Base-by-base conservation (phyloP, 1,140 invertebrate species). In the Spodoptera frugiperda region DNA sequence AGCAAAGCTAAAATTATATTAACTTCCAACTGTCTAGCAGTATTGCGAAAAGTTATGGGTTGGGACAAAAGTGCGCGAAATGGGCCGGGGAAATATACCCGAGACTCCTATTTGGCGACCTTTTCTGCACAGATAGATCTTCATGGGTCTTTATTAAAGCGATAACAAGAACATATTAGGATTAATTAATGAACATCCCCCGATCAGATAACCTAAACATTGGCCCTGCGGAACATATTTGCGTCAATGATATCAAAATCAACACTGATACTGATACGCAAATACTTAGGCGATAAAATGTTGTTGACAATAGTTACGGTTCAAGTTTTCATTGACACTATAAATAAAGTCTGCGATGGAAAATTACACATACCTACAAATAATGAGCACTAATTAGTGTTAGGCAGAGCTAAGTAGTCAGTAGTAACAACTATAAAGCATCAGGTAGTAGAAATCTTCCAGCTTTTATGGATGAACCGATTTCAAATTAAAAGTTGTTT, bases 241-340 rank as follows among this genome's bases (percentile, higher is more conserved):
- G 84, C 90, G 89, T 92, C 90, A 92, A 87, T 71, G 59, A 78
- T 82, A 77, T 80, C 65, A 78, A 81, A 78, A 78, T 72, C 61
- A 81, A 76, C 48, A 74, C 25, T 53, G 53, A 67, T 48, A 59
- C 46, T 73, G 70, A 78, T 68, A 74, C 61, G 46, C 21, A 70
- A 68, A 68, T 48, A 39, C 21, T 51, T 68, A 12, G 49, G 44
- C 57, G 82, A 89, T 85, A 86, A 83, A 83, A 82, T 80, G 54
- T 84, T 87, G 82, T 85, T 87, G 83, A 90, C 71, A 59, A 59
- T 72, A 65, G 63, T 78, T 19, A 78, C 11, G 71, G 88, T 86
- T 89, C 84, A 89, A 83, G 85, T 84, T 88, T 82, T 82, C 82
- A 84, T 89, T 89, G 86, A 90, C 86, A 87, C 78, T 84, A 79